Evolutionary conservation across 2,797 vertebrate genomes (phyloP).

Genomic region (Meda fulgida): DNA sequence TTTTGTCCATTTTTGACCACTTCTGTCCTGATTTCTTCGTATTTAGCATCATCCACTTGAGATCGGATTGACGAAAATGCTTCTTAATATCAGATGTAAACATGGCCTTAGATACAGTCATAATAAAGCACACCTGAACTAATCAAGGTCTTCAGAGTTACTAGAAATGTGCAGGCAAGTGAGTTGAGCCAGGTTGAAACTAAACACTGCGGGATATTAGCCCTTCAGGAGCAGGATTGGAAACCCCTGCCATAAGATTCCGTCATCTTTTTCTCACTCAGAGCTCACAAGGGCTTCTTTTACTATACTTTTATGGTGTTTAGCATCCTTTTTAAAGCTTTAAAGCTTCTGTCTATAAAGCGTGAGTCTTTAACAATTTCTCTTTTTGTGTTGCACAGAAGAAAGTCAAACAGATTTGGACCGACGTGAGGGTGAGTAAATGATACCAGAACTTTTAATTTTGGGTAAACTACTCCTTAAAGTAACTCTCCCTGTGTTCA

Average conservation of each 20-base stretch:
- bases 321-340: neutral
- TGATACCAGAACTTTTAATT: neutral
- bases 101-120: neutral
- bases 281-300: neutral
- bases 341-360: neutral
- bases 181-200: neutral
- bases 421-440: neutral
- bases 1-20: neutral
- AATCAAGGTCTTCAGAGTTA: neutral
- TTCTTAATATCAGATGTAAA: neutral
- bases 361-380: neutral
- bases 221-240: neutral
- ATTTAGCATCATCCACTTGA: neutral
- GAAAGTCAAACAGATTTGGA: neutral
- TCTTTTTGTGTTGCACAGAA: neutral
- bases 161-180: neutral
- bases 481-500: neutral
- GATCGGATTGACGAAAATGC: neutral
- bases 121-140: neutral
- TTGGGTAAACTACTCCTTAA: neutral
- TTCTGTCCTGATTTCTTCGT: neutral
- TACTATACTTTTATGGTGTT: neutral
- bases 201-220: neutral
- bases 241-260: neutral
- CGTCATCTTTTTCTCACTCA: neutral